Evolutionary conservation across 2,888 invertebrate genomes (phyloP).

Genomic region (Caenorhabditis sp.): DNA sequence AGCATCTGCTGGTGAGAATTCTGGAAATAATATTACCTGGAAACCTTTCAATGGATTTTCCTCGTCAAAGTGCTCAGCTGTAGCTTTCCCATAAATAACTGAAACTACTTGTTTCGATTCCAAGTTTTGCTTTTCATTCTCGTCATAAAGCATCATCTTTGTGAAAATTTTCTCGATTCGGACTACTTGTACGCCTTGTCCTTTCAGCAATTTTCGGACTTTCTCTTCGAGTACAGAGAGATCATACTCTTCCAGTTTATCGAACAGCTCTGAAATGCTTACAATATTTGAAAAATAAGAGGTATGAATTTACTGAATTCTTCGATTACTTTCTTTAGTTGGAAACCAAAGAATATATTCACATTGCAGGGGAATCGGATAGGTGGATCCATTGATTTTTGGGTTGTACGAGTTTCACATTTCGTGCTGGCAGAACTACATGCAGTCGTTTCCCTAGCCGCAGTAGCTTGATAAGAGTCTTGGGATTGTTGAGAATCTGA

Average conservation of each 20-base stretch:
- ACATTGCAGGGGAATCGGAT: too few species aligned
- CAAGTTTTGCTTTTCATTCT: constrained; percentile 15
- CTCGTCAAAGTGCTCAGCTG: constrained; percentile 7
- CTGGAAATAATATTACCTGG: background rate
- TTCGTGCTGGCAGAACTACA: too few species aligned
- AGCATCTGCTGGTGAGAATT: too few species aligned
- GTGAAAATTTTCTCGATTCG: constrained; percentile 1
- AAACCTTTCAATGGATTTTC: constrained; percentile 20
- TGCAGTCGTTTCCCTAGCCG: too few species aligned
- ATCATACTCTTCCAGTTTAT: background rate
- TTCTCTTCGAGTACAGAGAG: constrained; percentile 6
- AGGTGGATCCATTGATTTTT: too few species aligned
- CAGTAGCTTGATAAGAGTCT: too few species aligned
- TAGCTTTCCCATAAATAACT: background rate
- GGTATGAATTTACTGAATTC: background rate
- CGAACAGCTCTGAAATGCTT: constrained; percentile 3
- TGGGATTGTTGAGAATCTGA: background rate
- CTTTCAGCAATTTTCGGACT: background rate
- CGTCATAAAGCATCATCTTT: constrained; percentile 11
- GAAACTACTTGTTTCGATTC: constrained; percentile 15
- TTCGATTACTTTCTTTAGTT: background rate
- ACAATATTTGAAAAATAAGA: background rate
- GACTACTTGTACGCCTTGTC: constrained; percentile 3
- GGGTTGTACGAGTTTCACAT: too few species aligned
- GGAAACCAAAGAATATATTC: background rate